Base-by-base conservation (phyloP, 2,113 vertebrate species). In the Dicerorhinus sumatrensis region DNA sequence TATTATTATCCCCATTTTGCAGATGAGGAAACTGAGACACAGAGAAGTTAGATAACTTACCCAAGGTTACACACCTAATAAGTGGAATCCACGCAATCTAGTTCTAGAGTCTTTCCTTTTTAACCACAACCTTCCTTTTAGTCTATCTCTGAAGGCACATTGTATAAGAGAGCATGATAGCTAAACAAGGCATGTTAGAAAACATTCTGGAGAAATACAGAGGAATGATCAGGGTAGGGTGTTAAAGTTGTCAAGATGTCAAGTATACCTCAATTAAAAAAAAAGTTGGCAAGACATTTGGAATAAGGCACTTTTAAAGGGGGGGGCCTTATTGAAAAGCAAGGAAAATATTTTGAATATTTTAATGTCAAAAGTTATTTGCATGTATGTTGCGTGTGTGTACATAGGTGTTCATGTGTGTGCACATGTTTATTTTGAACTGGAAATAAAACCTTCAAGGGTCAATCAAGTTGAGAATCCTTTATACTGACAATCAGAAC, bases 391-490 rank as follows among this genome's bases (percentile, higher is more conserved):
- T 81, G 14, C 29, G 12, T 48, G 14, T 51, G 20, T 86, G 46
- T 85, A 39, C 51, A 39, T 21, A 80, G 21, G 10, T 79, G 9
- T n/a, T 25, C 25, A 1, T 73, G 13, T 88, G 46, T 73, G n/a
- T 77, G 25, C 8, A 10, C 11, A 1, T 79, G 39, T 67, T 69
- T 87, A 73, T 93, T 95, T 92, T 84, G 27, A 97, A 65, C 16
- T 62, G 25, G 18, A 11, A 75, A 4, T 42, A 42, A 92, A 82
- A 70, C 20, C 7, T 36, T 42, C 36, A 60, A 87, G 18, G 56
- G 6, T 39, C 82, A 97, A 89, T 86, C 29, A 95, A 72, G 89
- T 77, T 48, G n/a, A 85, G 39, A 96, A 62, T 82, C 13, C 42
- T 76, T 92, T 75, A 69, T 90, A 51, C 86, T 90, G 88, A 72